These are phyloP conservation scores for Hypolimnas misippus DNA, from an alignment of 2,888 invertebrate species.

Conservation along the genomic window DNA sequence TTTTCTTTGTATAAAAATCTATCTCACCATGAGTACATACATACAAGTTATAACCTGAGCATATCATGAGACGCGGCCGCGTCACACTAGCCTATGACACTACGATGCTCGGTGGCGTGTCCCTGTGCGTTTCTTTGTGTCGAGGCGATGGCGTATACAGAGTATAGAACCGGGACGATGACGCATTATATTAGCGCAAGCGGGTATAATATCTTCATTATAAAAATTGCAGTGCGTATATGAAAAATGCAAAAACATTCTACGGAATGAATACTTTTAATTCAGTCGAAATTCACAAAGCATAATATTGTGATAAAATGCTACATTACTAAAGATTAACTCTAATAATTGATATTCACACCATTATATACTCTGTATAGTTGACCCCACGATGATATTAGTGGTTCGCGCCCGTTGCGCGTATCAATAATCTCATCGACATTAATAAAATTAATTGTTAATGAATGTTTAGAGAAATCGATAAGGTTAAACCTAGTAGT, in stretches of 20 bases:
- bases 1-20: conserved; percentile 18
- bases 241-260: conserved; percentile 41
- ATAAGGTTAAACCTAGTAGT: conserved; percentile 28
- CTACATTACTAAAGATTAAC: conserved; percentile 37
- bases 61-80: background rate
- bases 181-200: conserved; percentile 24
- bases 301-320: conserved; percentile 43
- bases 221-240: conserved; percentile 23
- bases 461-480: conserved; percentile 23
- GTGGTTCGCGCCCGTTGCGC: conserved; percentile 17
- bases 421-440: conserved; percentile 32
- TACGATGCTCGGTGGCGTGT: conserved; percentile 11
- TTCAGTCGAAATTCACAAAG: conserved; percentile 52
- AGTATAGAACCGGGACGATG: conserved; percentile 37
- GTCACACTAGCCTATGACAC: background rate
- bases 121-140: conserved; percentile 41
- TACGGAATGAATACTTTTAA: conserved; percentile 55
- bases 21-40: conserved; percentile 18
- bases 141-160: conserved; percentile 41
- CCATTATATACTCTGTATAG: conserved; percentile 52
- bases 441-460: conserved; percentile 23
- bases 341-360: conserved; percentile 43
- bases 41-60: conserved; percentile 7
- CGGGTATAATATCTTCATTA: conserved; percentile 12
- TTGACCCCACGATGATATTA: conserved; percentile 44